These are phyloP conservation scores for Lethocerus indicus DNA, from an alignment of 1,140 invertebrate species.

Conservation along the genomic window DNA sequence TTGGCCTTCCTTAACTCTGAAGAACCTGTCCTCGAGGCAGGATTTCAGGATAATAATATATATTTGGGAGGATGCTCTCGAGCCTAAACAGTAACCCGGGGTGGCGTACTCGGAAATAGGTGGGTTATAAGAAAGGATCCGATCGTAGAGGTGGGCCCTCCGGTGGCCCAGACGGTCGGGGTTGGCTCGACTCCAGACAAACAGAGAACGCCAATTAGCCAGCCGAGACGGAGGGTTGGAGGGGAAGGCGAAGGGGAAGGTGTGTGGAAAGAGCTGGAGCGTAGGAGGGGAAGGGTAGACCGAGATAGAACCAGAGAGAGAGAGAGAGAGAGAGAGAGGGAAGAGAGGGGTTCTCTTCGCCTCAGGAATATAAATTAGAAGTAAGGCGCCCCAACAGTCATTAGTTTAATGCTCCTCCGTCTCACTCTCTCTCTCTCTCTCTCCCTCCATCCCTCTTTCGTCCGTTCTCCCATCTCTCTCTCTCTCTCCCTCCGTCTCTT, in stretches of 20 bases:
- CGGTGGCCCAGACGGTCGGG: too few species aligned
- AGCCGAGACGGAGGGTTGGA: background rate
- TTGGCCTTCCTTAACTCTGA: too few species aligned
- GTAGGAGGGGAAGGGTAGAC: background rate
- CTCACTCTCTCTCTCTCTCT: too few species aligned
- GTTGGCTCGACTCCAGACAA: too few species aligned
- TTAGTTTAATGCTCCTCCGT: too few species aligned
- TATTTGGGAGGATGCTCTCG: too few species aligned
- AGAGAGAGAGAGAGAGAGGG: background rate
- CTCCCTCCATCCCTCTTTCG: background rate
- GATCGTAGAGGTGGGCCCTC: background rate
- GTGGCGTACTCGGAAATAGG: background rate
- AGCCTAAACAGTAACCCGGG: background rate
- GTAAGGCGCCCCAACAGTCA: too few species aligned
- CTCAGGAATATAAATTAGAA: too few species aligned
- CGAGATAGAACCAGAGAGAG: background rate
- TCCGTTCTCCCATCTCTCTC: conserved; percentile 1
- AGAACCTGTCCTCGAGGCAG: too few species aligned
- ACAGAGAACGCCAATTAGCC: too few species aligned
- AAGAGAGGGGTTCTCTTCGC: background rate
- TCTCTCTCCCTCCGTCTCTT: too few species aligned
- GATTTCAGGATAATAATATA: too few species aligned
- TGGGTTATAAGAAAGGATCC: background rate
- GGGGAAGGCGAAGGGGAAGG: background rate
- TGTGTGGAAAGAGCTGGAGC: background rate